Conservation (phyloP, 2,888 invertebrate genomes). For the Siphlonurus alternatus region DNA sequence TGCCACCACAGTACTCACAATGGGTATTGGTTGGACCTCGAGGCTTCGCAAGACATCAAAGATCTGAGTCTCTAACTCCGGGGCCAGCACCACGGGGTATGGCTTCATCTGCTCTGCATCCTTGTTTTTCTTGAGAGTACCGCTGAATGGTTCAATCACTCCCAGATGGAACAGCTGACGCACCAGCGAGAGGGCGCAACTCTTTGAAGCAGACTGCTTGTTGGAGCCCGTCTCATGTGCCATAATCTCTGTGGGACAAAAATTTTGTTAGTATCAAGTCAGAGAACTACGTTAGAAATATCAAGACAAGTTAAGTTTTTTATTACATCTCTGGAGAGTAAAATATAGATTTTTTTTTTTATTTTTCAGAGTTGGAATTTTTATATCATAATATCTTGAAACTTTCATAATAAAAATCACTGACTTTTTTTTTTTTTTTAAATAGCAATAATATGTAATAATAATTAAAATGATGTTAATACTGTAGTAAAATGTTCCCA, state of each 20-base stretch:
- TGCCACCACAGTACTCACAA: slow-evolving; percentile 14
- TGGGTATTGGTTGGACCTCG: slow-evolving; percentile 11
- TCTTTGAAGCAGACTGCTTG: slow-evolving; percentile 91
- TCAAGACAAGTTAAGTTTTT: not conserved
- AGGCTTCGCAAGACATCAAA: slow-evolving; percentile 34
- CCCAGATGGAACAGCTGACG: slow-evolving; percentile 87
- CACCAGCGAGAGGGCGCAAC: slow-evolving; percentile 87
- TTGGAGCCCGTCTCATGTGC: slow-evolving; percentile 92
- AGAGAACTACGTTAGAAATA: slow-evolving; percentile 3
- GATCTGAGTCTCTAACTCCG: slow-evolving; percentile 46
- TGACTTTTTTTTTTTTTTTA: too few relatives aligned
- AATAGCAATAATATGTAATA: too few relatives aligned
- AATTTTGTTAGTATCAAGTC: not conserved
- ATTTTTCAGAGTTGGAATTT: not conserved
- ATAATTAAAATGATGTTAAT: too few relatives aligned
- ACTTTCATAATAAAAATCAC: too few relatives aligned
- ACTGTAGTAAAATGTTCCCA: too few relatives aligned
- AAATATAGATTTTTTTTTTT: not conserved
- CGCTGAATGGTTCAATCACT: slow-evolving; percentile 78
- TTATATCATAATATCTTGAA: slow-evolving; percentile 8
- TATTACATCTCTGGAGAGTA: not conserved
- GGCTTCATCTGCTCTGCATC: slow-evolving; percentile 57
- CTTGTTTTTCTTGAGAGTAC: slow-evolving; percentile 66
- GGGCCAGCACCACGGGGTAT: slow-evolving; percentile 58
- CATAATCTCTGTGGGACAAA: slow-evolving; percentile 22